Evolutionary conservation across 1,140 invertebrate species (phyloP), one percentile per base, ranked within the genome.

Genomic region (Calliopsis andreniformis): DNA sequence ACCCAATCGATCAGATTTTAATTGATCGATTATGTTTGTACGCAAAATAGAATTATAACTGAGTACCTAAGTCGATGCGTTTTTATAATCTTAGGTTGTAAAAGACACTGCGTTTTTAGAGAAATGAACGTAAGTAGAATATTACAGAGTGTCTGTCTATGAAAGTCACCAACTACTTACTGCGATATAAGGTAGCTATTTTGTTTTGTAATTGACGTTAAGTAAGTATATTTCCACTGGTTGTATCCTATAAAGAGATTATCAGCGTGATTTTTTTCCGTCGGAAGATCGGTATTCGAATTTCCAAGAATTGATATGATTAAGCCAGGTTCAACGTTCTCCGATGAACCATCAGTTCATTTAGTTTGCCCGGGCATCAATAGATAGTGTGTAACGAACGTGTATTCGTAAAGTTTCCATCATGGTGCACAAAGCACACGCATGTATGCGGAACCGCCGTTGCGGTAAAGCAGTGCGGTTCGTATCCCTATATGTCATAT

Each of bases 401-500:
- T 76, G 73, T 76, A 76, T 69, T n/a, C 73, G 73, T 59, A 76
- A 76, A 76, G 73, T 76, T 76, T 76, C 73, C 73, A 76, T 76
- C 73, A 76, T 76, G 73, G 59, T 69, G 64, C 73, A 76, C 73
- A 76, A 68, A 76, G 73, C 73, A 61, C 23, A 61, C 64, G 73
- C 73, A 55, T 51, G 66, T 61, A 76, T 49, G 55, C 73, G 43
- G 73, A 69, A 76, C 73, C 73, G 66, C 64, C 73, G 73, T 76
- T 76, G 73, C 73, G 73, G 73, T 76, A 23, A 76, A 76, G 73
- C 73, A 76, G 73, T 61, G 73, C 73, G 73, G 73, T 69, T 69
- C 73, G 64, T 68, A 69, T 69, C 53, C 73, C 73, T 76, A 59
- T 76, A 59, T 69, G 73, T 69, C 73, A 69, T 76, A 76, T 76